These are phyloP conservation scores for Pseudochromis fuscus DNA, from an alignment of 2,797 vertebrate species.

Conservation along the genomic window DNA sequence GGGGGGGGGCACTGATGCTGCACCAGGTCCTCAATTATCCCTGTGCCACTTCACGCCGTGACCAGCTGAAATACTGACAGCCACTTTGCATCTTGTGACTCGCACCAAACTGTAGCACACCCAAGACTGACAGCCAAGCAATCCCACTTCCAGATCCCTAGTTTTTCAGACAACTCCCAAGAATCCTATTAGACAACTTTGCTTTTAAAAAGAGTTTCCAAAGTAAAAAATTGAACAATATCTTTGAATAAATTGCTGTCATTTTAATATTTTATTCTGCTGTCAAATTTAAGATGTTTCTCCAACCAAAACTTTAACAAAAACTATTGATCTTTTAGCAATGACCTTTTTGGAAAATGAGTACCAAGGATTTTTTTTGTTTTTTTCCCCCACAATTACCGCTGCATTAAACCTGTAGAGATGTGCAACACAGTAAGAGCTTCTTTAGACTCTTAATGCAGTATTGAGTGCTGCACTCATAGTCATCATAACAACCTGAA, in stretches of 20 bases:
- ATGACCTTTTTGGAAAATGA: slow-evolving; percentile 15
- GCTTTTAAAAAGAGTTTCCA: background rate
- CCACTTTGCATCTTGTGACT: slow-evolving; percentile 32
- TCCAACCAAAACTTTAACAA: slow-evolving; percentile 37
- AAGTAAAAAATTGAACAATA: background rate
- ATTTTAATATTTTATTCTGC: slow-evolving; percentile 2
- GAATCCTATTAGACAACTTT: slow-evolving; percentile 1
- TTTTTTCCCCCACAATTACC: slow-evolving; percentile 42
- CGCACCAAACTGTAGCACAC: background rate
- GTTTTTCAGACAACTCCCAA: too few species aligned
- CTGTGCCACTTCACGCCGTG: slow-evolving; percentile 10
- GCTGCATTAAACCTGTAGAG: slow-evolving; percentile 53
- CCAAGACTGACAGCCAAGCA: slow-evolving; percentile 9
- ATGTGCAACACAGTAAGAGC: slow-evolving; percentile 45
- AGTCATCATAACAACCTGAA: slow-evolving; percentile 76
- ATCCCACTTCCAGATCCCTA: slow-evolving; percentile 24
- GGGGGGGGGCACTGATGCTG: slow-evolving; percentile 19
- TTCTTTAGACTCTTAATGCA: slow-evolving; percentile 64
- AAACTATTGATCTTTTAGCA: slow-evolving; percentile 22
- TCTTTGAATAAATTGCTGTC: background rate
- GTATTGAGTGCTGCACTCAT: slow-evolving; percentile 66
- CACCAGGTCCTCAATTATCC: slow-evolving; percentile 36
- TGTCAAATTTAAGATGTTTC: slow-evolving; percentile 18
- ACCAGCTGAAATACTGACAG: slow-evolving; percentile 21
- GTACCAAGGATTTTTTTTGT: slow-evolving; percentile 11